Evolutionary conservation across 2,113 vertebrate genomes (phyloP), one percentile per base, ranked within the genome.

Genomic region (Mesembrinibis cayennensis): DNA sequence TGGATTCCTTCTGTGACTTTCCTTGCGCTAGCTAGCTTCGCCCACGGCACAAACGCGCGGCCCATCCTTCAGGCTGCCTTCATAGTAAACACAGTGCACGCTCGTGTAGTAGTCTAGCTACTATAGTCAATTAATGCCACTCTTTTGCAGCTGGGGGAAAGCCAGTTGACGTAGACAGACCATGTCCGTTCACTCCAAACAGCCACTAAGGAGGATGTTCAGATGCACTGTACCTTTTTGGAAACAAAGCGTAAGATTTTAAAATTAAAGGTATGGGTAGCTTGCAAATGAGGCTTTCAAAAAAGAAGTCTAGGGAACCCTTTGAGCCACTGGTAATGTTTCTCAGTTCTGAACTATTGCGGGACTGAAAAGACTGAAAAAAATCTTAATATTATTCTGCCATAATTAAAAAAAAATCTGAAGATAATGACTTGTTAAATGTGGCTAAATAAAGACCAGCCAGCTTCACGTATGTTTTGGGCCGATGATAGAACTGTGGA

Each of bases 61-160:
- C 55, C 55, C 22, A 27, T 49, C 65, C 53, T 71, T 47, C 83
- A 23, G 25, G 10, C 45, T 70, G 58, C 29, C 19, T 78, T 90
- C 38, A 10, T 7, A 55, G 34, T 50, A 74, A 50, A 34, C 20
- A 21, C 21, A 38, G 11, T 45, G 21, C 59, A 30, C 0, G 0
- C 23, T 66, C 7, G 1, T 23, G 18, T 62, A 42, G 25, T 16
- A 16, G 25, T 45, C 38, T 32, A 30, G 29, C 49, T 69, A 6
- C 1, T 3, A 13, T 3, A 5, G 55, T 52, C 63, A 50, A 26
- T 42, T 22, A 29, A 52, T 19, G 9, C 32, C 45, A 11, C 27
- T 55, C 32, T 44, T 55, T 40, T 67, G 81, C n/a, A 67, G 29
- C 45, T 49, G 27, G 38, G 52, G 27, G 53, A 77, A 72, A 76